Evolutionary conservation across 2,888 invertebrate species (phyloP).

Genomic region (Elegia similella): DNA sequence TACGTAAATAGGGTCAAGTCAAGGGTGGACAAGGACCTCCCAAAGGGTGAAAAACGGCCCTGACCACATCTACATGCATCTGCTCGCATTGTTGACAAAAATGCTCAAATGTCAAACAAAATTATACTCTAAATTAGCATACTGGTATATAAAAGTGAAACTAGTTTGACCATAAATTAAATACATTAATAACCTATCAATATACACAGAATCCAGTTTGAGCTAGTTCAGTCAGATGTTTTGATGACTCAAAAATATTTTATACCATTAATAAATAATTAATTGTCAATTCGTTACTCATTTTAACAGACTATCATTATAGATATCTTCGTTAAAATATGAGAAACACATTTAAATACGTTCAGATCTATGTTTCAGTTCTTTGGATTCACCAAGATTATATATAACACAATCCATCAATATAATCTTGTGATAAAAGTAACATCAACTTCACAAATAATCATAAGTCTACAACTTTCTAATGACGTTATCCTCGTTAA

Average conservation of each 20-base stretch:
- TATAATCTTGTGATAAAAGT: background rate
- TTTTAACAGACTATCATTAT: too few species aligned
- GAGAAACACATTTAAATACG: too few species aligned
- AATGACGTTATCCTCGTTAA: background rate
- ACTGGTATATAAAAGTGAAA: background rate
- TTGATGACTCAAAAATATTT: background rate
- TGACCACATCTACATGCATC: too few species aligned
- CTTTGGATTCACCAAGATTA: too few species aligned
- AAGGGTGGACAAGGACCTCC: too few species aligned
- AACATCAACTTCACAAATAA: background rate
- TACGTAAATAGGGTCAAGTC: too few species aligned
- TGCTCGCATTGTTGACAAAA: background rate
- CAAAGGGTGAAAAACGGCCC: too few species aligned
- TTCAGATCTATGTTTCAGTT: too few species aligned
- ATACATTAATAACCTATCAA: background rate
- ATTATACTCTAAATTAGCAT: background rate
- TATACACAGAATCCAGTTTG: background rate
- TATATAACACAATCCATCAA: background rate
- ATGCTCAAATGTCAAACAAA: background rate
- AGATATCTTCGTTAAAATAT: too few species aligned
- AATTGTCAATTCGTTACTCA: too few species aligned
- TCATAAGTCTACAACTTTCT: conserved; percentile 1
- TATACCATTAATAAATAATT: too few species aligned
- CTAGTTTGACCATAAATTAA: background rate
- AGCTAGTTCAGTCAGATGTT: background rate